Percentiles rank a stretch among this genome's conserved stretches.
Conservation (phyloP, 2,797 vertebrate species). For the Distichodus sexfasciatus region DNA sequence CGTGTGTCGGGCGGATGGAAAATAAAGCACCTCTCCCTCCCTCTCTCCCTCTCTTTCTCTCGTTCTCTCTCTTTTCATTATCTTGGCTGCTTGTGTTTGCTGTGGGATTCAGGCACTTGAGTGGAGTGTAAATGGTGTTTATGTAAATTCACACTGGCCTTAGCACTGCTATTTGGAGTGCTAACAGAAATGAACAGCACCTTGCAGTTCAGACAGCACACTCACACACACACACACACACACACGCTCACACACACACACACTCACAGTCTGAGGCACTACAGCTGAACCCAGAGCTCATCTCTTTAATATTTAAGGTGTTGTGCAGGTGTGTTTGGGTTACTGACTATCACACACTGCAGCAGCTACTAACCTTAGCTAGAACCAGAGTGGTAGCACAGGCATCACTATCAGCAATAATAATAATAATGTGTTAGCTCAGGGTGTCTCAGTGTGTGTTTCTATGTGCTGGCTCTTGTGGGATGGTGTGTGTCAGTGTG, state of each 20-base stretch:
- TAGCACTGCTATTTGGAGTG: constrained; percentile 45
- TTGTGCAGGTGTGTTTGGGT: no score
- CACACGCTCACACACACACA: neutral
- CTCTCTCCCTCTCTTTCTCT: constrained; percentile 5
- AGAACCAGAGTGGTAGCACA: no score
- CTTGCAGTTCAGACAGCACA: constrained; percentile 28
- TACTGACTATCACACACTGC: no score
- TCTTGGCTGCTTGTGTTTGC: constrained; percentile 17
- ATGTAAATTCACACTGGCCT: constrained; percentile 48
- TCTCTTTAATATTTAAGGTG: no score
- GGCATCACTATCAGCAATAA: no score
- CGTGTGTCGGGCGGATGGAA: constrained; percentile 5
- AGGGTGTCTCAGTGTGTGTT: no score
- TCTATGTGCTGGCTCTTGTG: no score
- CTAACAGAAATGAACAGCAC: constrained; percentile 39
- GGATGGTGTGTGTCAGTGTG: no score
- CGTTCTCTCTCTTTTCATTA: constrained; percentile 24
- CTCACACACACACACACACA: constrained; percentile 26
- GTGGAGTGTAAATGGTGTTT: constrained; percentile 42
- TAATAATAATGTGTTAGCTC: no score
- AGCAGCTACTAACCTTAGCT: no score
- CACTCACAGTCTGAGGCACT: no score
- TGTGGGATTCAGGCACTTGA: constrained; percentile 37
- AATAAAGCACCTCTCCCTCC: constrained; percentile 10
- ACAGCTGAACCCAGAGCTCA: no score